Percentiles rank a stretch among this genome's conserved stretches.
Evolutionary conservation across 1,140 invertebrate species (phyloP).

Genomic region (Sweltsa coloradensis): DNA sequence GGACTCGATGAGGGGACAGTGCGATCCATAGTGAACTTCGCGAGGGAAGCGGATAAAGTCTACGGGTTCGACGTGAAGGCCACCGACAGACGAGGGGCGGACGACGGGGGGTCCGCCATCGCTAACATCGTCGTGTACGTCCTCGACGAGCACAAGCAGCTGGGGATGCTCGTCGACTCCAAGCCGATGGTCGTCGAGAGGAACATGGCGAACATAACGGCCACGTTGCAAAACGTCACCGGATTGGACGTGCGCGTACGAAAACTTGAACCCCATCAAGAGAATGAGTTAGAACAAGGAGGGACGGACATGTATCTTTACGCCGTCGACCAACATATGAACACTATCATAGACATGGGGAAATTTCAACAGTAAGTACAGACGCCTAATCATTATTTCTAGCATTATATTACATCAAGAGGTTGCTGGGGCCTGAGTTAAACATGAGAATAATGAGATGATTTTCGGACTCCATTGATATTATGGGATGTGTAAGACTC

Average conservation of each 20-base stretch:
- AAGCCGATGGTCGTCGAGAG: slow-evolving; percentile 62
- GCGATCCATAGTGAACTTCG: slow-evolving; percentile 49
- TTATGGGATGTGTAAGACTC: too few relatives aligned
- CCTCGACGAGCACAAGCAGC: slow-evolving; percentile 63
- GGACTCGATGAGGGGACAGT: slow-evolving; percentile 61
- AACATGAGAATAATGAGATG: too few relatives aligned
- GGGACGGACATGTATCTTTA: slow-evolving; percentile 77
- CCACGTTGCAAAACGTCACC: slow-evolving; percentile 53
- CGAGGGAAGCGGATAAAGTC: slow-evolving; percentile 52
- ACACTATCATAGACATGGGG: slow-evolving; percentile 69
- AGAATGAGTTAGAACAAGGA: slow-evolving; percentile 30
- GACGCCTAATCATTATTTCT: too few relatives aligned
- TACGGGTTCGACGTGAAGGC: slow-evolving; percentile 83
- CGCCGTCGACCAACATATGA: slow-evolving; percentile 65
- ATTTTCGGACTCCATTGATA: too few relatives aligned
- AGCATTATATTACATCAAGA: too few relatives aligned
- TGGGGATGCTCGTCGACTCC: slow-evolving; percentile 61
- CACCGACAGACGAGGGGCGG: slow-evolving; percentile 59
- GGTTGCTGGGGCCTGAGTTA: too few relatives aligned
- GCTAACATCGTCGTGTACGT: slow-evolving; percentile 77
- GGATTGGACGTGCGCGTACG: slow-evolving; percentile 63
- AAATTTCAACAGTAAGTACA: slow-evolving; percentile 54
- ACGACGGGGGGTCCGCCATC: slow-evolving; percentile 65
- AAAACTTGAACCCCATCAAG: slow-evolving; percentile 51
- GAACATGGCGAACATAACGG: slow-evolving; percentile 52